A percentile compares a stretch with the other conserved stretches of the same genome.
phyloP scores from a whole-genome alignment of 2,113 vertebrate species.

The Condylura cristata region DNA sequence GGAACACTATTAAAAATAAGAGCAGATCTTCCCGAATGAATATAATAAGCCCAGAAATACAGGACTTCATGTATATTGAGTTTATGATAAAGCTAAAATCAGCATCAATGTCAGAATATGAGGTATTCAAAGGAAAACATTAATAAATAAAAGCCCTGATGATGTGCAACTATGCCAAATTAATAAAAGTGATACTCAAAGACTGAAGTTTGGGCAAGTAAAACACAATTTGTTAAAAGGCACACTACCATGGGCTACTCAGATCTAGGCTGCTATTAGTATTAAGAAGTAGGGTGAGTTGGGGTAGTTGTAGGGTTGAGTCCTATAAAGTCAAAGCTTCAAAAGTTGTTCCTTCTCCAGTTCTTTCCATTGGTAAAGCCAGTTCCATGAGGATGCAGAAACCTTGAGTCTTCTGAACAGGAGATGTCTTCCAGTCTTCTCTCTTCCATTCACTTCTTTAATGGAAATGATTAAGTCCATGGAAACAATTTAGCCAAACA shows the following conservation, averaged over 20 bases:
- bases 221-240: conserved; percentile 18
- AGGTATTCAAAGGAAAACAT: conserved; percentile 10
- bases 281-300: not conserved
- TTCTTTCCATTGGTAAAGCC: not conserved
- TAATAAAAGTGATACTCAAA: not conserved
- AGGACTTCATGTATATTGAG: not conserved
- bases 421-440: not conserved
- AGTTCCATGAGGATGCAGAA: not conserved
- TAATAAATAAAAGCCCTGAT: not conserved
- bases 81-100: conserved; percentile 15
- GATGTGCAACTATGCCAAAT: not conserved
- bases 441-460: not conserved
- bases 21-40: not conserved
- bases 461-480: not conserved
- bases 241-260: not conserved
- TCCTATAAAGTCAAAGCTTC: not conserved
- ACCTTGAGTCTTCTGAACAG: not conserved
- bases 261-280: not conserved
- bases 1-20: not conserved
- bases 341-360: not conserved
- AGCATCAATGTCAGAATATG: not conserved
- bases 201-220: not conserved
- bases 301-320: not conserved
- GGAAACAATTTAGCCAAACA: conserved; percentile 10
- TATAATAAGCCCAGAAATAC: not conserved